Evolutionary conservation across 2,888 invertebrate genomes (phyloP).

Genomic region (Nomada ruficornis): DNA sequence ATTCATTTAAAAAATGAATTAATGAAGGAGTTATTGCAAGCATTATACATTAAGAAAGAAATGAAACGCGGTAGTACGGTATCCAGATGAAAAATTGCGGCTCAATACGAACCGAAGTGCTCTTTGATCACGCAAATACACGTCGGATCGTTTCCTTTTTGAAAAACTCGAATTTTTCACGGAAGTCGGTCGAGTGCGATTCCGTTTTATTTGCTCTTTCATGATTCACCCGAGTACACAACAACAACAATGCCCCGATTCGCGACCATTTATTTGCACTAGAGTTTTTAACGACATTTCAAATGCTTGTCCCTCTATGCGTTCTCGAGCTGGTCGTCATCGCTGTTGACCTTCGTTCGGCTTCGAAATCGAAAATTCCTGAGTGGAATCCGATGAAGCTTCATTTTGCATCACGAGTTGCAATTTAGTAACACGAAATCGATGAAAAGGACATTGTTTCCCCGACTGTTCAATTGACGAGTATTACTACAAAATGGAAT

Average conservation of each 20-base stretch:
- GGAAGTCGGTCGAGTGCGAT: conserved; percentile 55
- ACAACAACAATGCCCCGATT: conserved; percentile 33
- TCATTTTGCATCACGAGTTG: too few species aligned
- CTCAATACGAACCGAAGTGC: conserved; percentile 21
- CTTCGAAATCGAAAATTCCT: background rate
- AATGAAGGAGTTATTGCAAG: too few species aligned
- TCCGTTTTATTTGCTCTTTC: conserved; percentile 52
- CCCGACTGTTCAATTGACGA: too few species aligned
- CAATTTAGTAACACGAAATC: too few species aligned
- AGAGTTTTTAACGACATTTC: conserved; percentile 46
- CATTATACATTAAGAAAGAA: too few species aligned
- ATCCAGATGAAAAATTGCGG: too few species aligned
- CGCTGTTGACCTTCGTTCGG: conserved; percentile 3
- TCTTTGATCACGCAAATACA: conserved; percentile 51
- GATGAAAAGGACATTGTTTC: too few species aligned
- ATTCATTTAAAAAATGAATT: too few species aligned
- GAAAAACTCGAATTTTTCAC: conserved; percentile 46
- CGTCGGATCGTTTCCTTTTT: conserved; percentile 52
- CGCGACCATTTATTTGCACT: conserved; percentile 10
- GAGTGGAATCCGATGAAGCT: too few species aligned
- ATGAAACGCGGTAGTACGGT: too few species aligned
- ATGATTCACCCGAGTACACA: conserved; percentile 36
- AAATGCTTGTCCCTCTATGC: background rate
- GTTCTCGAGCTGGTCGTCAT: background rate
- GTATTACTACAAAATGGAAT: too few species aligned